Conservation (phyloP, 2,888 invertebrate species). For the Sinopyrophorus schimmeli region DNA sequence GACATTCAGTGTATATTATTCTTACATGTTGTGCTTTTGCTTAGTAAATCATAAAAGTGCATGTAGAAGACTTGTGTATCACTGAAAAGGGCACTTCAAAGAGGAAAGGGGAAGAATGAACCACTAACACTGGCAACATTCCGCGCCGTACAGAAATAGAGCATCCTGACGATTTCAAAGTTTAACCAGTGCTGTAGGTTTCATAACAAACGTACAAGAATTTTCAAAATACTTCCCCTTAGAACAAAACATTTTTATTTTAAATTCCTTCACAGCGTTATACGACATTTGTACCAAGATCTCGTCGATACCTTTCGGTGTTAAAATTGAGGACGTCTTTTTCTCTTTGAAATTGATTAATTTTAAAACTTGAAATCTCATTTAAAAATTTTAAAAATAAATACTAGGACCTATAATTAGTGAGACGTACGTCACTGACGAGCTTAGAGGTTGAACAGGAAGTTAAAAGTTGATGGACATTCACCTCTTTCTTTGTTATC, state of each 20-base stretch:
- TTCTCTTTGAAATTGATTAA: no score
- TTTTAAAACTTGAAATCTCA: no score
- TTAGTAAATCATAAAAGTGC: no score
- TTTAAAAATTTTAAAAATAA: background rate
- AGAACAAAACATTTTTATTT: no score
- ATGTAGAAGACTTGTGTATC: no score
- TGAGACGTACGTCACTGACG: conserved; percentile 6
- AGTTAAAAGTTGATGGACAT: conserved; percentile 21
- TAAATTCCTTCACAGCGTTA: no score
- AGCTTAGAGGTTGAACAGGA: conserved; percentile 17
- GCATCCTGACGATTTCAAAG: conserved; percentile 22
- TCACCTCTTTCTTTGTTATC: conserved; percentile 21
- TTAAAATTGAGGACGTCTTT: no score
- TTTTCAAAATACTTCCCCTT: background rate
- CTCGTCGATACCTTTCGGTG: no score
- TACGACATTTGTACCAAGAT: no score
- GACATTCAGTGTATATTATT: no score
- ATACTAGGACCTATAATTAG: background rate
- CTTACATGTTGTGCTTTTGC: no score
- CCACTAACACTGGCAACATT: conserved; percentile 35
- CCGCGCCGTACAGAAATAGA: conserved; percentile 36
- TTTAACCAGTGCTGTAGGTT: conserved; percentile 12
- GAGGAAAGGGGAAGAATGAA: conserved; percentile 18
- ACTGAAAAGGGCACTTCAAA: conserved; percentile 10
- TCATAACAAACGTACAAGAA: background rate